phyloP scores from a whole-genome alignment of 2,888 invertebrate species.

The Standfussiana lucernea region DNA sequence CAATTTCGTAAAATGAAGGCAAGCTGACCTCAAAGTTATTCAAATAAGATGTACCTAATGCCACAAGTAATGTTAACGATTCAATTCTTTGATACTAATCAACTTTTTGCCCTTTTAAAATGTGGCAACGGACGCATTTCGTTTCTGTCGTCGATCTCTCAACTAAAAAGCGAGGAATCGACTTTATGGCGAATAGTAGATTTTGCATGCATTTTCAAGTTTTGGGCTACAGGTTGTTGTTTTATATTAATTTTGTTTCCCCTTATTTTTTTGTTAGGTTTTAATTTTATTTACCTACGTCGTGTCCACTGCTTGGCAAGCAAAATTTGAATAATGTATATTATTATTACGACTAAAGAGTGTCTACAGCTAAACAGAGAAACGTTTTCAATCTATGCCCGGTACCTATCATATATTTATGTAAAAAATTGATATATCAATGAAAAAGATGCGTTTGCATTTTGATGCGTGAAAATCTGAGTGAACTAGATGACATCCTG shows the following conservation, averaged over 20 bases:
- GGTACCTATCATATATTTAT: not conserved
- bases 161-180: slow-evolving; percentile 72
- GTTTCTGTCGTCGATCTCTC: slow-evolving; percentile 72
- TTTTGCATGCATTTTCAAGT: slow-evolving; percentile 79
- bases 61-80: slow-evolving; percentile 45
- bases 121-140: slow-evolving; percentile 73
- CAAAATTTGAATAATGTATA: not conserved
- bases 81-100: slow-evolving; percentile 69
- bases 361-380: not conserved
- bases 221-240: slow-evolving; percentile 72
- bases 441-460: not conserved
- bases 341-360: not conserved
- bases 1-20: not conserved
- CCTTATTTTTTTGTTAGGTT: not conserved
- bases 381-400: not conserved
- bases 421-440: not conserved
- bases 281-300: not conserved
- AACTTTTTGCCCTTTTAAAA: slow-evolving; percentile 70
- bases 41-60: not conserved
- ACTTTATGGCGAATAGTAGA: slow-evolving; percentile 77
- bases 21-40: not conserved
- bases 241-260: slow-evolving; percentile 7
- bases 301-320: not conserved
- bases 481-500: slow-evolving; percentile 65
- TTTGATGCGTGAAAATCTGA: slow-evolving; percentile 1